These are phyloP conservation scores for Candidula unifasciata DNA, from an alignment of 2,888 invertebrate genomes.

Conservation along the genomic window DNA sequence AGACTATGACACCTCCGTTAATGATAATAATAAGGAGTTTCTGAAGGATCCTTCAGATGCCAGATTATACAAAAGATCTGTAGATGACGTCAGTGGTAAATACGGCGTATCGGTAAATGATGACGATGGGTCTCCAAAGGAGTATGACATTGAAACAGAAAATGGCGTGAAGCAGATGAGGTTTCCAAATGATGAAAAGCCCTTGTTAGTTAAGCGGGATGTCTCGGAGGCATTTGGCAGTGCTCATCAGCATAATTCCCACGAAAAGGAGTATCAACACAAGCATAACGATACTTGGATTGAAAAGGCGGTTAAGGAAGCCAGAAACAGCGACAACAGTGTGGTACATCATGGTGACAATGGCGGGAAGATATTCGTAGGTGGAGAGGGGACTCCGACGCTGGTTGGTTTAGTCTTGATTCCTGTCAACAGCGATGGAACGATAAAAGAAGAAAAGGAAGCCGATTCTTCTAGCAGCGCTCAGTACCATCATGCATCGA, in stretches of 20 bases:
- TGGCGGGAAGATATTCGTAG: not conserved
- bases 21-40: not conserved
- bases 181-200: not conserved
- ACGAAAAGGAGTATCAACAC: not conserved
- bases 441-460: not conserved
- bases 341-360: not conserved
- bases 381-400: not conserved
- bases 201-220: not conserved
- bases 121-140: not conserved
- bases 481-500: no score
- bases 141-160: not conserved
- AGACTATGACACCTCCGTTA: not conserved
- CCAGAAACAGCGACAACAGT: not conserved
- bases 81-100: not conserved
- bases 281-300: not conserved
- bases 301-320: not conserved
- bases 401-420: not conserved
- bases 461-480: not conserved
- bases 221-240: not conserved
- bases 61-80: no score
- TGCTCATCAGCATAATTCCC: not conserved
- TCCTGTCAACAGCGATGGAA: not conserved
- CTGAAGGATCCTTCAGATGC: not conserved
- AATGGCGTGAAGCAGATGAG: constrained; percentile 3
- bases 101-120: not conserved